phyloP scores from a whole-genome alignment of 2,888 invertebrate genomes.

The Polyommatus icarus region DNA sequence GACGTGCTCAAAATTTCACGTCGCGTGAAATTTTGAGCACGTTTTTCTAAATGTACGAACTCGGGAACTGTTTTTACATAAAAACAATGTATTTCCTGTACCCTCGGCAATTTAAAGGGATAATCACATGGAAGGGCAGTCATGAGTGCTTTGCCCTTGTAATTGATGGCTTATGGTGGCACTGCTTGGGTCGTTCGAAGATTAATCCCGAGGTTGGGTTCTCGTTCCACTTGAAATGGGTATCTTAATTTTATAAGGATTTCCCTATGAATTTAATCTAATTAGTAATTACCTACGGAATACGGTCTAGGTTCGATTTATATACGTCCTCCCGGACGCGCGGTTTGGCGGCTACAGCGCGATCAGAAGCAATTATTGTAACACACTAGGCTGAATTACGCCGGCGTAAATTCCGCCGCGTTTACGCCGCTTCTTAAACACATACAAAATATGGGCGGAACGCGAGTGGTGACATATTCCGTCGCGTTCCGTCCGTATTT shows the following conservation, averaged over 20 bases:
- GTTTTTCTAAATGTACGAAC: no score
- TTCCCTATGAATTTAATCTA: background rate
- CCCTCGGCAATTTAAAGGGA: slow-evolving; percentile 21
- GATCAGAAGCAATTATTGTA: no score
- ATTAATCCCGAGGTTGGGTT: background rate
- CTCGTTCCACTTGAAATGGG: background rate
- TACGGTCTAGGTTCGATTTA: background rate
- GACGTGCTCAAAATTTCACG: no score
- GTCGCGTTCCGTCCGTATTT: no score
- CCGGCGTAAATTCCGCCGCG: no score
- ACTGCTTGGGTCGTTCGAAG: background rate
- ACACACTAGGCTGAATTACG: no score
- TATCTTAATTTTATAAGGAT: background rate
- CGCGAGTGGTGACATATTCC: no score
- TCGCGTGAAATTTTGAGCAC: no score
- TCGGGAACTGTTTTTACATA: background rate
- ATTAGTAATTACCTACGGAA: background rate
- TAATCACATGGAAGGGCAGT: slow-evolving; percentile 16
- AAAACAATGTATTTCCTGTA: background rate
- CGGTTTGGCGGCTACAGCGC: no score
- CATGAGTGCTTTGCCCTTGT: slow-evolving; percentile 12
- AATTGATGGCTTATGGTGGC: slow-evolving; percentile 12
- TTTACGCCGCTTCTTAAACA: no score
- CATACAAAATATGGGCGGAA: no score
- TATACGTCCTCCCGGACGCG: no score